Base-by-base conservation (phyloP, 2,797 vertebrate species). In the Phoxinus dragarum region DNA sequence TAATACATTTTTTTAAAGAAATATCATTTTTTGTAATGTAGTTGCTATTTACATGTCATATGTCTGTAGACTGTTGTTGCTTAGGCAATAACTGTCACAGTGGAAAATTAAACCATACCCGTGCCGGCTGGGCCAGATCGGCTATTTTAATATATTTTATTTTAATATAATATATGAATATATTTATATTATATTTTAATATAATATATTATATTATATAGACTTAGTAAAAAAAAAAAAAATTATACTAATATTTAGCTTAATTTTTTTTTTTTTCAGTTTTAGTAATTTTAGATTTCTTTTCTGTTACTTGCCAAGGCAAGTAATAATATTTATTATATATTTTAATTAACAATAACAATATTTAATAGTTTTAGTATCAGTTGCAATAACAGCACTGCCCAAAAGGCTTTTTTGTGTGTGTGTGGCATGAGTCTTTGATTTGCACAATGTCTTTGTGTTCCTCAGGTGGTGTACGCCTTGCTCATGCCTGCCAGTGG, bases 401-500 rank as follows among this genome's bases (percentile, higher is more conserved):
- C 16, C 71, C 44, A 21, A 34, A 34, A 11, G 27, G 2, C 9
- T 21, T 54, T 36, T 21, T 34, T 27, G 2, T 61, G n/a, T 61
- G 59, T 36, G 6, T 34, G 36, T n/a, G 52, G 19, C 10, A 61
- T 52, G 59, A 64, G 23, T 3, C 9, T 79, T 10, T 71, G 23
- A 73, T 36, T 0, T n/a, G 2, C 31, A 34, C 34, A 42, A n/a
- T 77, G 52, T 81, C 23, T 80, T 16, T 80, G 3, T 85, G 16
- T 23, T 23, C 86, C 84, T 31, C 90, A 99, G 98, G 98, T 99
- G 92, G 98, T 99, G 87, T 99, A 99, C 94, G 98, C 98, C 92
- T 95, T 99, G 96, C 96, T 99, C 93, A 99, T 99, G 98, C 98
- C 98, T 91, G 98, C 98, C 92, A 98, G 97, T 91, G 97, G 97